phyloP scores from a whole-genome alignment of 2,797 vertebrate species.

The Urosaurus nigricauda region DNA sequence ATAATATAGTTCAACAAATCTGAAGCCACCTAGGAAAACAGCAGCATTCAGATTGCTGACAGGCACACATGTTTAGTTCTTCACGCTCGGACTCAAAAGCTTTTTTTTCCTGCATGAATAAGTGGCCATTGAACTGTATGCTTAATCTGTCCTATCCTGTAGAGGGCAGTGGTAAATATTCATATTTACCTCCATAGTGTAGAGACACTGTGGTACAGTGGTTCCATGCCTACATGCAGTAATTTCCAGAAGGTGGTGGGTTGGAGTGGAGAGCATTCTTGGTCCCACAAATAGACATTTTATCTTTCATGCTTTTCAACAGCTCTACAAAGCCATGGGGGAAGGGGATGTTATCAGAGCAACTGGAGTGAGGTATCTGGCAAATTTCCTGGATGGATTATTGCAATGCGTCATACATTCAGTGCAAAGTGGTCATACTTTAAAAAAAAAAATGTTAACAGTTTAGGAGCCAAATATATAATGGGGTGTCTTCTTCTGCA shows the following conservation, averaged over 20 bases:
- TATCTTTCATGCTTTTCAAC: neutral
- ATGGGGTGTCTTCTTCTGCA: neutral
- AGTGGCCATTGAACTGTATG: neutral
- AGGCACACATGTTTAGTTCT: neutral
- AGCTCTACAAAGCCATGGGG: neutral
- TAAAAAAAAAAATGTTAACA: neutral
- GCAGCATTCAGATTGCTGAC: conserved; percentile 5
- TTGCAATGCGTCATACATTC: neutral
- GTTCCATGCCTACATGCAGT: neutral
- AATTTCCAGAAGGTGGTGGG: neutral
- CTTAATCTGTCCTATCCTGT: neutral
- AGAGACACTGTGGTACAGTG: neutral
- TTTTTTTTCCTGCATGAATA: neutral
- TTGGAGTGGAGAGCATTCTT: neutral
- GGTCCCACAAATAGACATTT: neutral
- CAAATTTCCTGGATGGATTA: neutral
- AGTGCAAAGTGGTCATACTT: neutral
- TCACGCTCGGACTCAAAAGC: conserved; percentile 1
- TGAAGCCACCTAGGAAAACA: conserved; percentile 30
- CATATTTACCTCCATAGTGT: neutral
- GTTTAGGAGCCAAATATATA: neutral
- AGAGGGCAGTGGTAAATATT: neutral
- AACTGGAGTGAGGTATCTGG: neutral
- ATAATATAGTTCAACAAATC: conserved; percentile 30
- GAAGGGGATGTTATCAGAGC: neutral